Evolutionary conservation across 1,140 invertebrate species (phyloP).

Genomic region (Microvelia longipes): DNA sequence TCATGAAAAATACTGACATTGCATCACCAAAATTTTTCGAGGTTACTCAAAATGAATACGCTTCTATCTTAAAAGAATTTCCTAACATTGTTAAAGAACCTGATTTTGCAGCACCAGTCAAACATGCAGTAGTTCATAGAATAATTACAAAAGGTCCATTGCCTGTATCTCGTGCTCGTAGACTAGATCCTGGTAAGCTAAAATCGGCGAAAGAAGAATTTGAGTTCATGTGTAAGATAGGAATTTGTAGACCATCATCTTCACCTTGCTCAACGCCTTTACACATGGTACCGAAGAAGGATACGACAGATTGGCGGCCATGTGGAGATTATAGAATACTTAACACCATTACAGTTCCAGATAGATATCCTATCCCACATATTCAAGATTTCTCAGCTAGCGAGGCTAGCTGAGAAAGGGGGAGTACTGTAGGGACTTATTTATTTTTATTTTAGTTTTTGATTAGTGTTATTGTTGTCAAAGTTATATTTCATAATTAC

Average conservation of each 20-base stretch:
- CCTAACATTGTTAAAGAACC: background rate
- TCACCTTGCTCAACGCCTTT: background rate
- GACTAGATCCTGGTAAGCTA: background rate
- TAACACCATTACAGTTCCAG: background rate
- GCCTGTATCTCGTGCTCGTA: background rate
- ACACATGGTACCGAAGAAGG: background rate
- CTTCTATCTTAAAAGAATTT: background rate
- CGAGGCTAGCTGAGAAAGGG: too few relatives aligned
- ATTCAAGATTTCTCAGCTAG: background rate
- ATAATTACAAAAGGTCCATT: background rate
- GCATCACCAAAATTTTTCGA: background rate
- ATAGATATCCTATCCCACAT: background rate
- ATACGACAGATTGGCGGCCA: background rate
- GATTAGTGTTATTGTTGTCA: too few relatives aligned
- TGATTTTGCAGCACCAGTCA: background rate
- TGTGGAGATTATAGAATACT: background rate
- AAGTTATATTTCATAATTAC: too few relatives aligned
- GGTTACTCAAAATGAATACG: background rate
- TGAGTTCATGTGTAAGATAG: background rate
- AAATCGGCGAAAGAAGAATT: background rate
- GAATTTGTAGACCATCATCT: background rate
- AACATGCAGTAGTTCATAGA: background rate
- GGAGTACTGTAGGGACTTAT: too few relatives aligned
- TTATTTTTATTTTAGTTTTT: too few relatives aligned
- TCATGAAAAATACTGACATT: background rate